Evolutionary conservation across 2,888 invertebrate genomes (phyloP), one percentile per base, ranked within the genome.

Genomic region (Mesorhabditis sp.): DNA sequence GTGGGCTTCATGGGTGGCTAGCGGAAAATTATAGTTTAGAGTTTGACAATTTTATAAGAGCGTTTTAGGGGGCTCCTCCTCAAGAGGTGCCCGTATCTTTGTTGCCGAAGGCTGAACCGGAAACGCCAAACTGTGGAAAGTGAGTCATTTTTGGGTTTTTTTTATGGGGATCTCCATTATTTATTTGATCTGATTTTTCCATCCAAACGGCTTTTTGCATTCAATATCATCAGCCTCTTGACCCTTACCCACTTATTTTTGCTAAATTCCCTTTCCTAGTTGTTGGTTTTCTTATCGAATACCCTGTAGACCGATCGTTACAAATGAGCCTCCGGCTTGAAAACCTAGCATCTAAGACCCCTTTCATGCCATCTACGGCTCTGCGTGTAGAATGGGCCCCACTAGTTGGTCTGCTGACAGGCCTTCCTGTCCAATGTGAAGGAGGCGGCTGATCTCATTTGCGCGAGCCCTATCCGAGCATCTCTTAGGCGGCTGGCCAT

Each of bases 401-500:
- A 1, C 28, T 28, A 28, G 28, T 28, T 28, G 28, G 28, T 28
- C 28, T 28, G 28, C 28, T 28, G 28, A 28, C 28, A 28, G 28
- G 28, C 28, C 28, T 28, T 28, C 28, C 28, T 28, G 28, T 28
- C 28, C 28, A 28, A 28, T 28, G 28, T 28, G 58, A n/a, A 13
- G 58, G n/a, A 50, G 58, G n/a, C 10, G 58, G 58, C n/a, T 50
- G 58, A 50, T 50, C 58, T 50, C 58, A 50, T 50, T 50, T 50
- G 58, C 58, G 58, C 58, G 58, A 50, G n/a, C 10, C 28, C 28
- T 28, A 28, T 28, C 28, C 28, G 28, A 28, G 28, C 28, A 28
- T 28, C 28, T 28, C 28, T 28, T 28, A 28, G 28, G 28, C 28
- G 28, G 28, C 28, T 28, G 2, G 28, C 28, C 28, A 28, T 28